These are phyloP conservation scores for Gallinago jamesoni DNA, from an alignment of 2,113 vertebrate species.

Conservation along the genomic window DNA sequence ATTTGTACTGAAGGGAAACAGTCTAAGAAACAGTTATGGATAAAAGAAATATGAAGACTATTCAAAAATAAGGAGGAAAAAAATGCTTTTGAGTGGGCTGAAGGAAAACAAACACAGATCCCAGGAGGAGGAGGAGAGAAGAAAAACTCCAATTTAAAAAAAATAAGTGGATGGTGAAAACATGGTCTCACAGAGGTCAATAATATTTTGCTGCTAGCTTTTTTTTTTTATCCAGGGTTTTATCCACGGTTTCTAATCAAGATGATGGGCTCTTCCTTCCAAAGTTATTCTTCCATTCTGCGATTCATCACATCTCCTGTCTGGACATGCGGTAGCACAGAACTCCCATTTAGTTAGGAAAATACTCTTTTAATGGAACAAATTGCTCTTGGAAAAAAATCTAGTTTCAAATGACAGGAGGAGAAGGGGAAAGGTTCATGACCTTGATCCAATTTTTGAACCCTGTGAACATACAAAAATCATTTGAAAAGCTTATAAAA, in stretches of 20 bases:
- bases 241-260: not conserved
- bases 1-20: not conserved
- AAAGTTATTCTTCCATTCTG: not conserved
- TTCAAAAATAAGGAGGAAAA: not conserved
- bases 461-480: not conserved
- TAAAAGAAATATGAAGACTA: conserved; percentile 33
- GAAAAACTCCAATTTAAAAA: not conserved
- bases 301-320: conserved; percentile 9
- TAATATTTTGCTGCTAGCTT: not conserved
- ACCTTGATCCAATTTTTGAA: not conserved
- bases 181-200: not conserved
- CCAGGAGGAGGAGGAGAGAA: conserved; percentile 14
- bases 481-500: not conserved
- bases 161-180: not conserved
- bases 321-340: not conserved
- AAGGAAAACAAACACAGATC: conserved; percentile 45
- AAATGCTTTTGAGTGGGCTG: not conserved
- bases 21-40: conserved; percentile 25
- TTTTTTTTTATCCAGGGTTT: not conserved
- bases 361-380: not conserved
- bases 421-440: not conserved
- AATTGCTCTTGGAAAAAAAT: not conserved
- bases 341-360: conserved; percentile 12
- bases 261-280: not conserved
- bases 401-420: not conserved